Conservation (phyloP, 2,113 vertebrate genomes). For the Ameiurus melas region DNA sequence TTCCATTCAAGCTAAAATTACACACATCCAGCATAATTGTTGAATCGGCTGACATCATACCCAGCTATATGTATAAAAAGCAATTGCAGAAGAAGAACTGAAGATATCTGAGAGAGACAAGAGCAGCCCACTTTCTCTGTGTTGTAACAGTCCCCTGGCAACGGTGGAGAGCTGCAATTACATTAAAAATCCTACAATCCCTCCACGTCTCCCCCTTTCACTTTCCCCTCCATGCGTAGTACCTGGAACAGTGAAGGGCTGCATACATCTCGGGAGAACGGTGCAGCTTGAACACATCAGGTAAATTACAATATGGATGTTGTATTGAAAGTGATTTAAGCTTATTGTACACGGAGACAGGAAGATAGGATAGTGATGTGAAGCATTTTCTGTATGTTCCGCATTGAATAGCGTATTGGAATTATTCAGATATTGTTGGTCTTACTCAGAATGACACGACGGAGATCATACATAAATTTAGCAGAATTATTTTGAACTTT, state of each 20-base stretch:
- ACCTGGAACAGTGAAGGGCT: conserved; percentile 41
- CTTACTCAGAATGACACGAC: background rate
- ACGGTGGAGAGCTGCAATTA: conserved; percentile 27
- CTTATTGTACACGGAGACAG: background rate
- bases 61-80: background rate
- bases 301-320: conserved; percentile 15
- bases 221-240: background rate
- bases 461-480: too few species aligned
- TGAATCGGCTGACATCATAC: background rate
- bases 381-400: background rate
- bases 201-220: background rate
- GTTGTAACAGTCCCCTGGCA: conserved; percentile 24
- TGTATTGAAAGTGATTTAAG: background rate
- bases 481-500: too few species aligned
- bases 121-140: conserved; percentile 8
- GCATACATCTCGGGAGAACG: conserved; percentile 40
- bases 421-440: background rate
- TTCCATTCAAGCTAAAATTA: background rate
- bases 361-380: background rate
- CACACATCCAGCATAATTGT: background rate
- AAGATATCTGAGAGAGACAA: conserved; percentile 4
- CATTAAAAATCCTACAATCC: conserved; percentile 18
- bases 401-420: background rate
- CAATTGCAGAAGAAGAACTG: background rate
- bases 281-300: conserved; percentile 24